A percentile compares a stretch with the other conserved stretches of the same genome.
These are phyloP conservation scores for Tinea pellionella DNA, from an alignment of 2,888 invertebrate species.

Conservation along the genomic window DNA sequence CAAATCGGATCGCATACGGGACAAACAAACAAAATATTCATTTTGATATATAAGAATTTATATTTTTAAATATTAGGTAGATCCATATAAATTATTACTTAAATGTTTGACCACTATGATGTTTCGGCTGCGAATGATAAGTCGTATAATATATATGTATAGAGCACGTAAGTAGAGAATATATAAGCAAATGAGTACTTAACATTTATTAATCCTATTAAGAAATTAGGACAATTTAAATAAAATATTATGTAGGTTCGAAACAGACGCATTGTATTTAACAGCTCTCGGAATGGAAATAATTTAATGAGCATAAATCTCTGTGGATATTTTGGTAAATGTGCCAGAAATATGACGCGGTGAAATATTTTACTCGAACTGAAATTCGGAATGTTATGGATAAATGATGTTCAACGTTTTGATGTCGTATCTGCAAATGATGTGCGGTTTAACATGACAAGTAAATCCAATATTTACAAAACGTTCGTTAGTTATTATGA, in stretches of 20 bases:
- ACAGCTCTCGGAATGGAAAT: slow-evolving; percentile 2
- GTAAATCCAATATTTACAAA: not conserved
- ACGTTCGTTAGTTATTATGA: not conserved
- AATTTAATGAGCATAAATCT: slow-evolving; percentile 7
- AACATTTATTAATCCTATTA: not conserved
- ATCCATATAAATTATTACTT: no score
- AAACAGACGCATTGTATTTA: not conserved
- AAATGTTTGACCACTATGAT: no score
- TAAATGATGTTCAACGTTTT: not conserved
- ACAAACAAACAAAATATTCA: no score
- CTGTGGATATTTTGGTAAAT: slow-evolving; percentile 4
- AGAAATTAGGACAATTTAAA: not conserved
- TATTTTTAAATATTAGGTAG: no score
- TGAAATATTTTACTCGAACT: not conserved
- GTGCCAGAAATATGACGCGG: not conserved
- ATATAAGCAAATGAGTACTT: no score
- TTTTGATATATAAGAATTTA: no score
- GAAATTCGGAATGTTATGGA: not conserved
- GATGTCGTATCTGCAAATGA: not conserved
- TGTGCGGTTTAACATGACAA: not conserved
- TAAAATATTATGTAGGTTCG: not conserved
- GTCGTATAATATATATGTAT: no score
- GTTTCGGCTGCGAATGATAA: no score
- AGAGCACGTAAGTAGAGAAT: no score
- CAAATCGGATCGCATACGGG: no score